These are phyloP conservation scores for Yponomeuta plumbellus DNA, from an alignment of 2,888 invertebrate genomes.

Conservation along the genomic window DNA sequence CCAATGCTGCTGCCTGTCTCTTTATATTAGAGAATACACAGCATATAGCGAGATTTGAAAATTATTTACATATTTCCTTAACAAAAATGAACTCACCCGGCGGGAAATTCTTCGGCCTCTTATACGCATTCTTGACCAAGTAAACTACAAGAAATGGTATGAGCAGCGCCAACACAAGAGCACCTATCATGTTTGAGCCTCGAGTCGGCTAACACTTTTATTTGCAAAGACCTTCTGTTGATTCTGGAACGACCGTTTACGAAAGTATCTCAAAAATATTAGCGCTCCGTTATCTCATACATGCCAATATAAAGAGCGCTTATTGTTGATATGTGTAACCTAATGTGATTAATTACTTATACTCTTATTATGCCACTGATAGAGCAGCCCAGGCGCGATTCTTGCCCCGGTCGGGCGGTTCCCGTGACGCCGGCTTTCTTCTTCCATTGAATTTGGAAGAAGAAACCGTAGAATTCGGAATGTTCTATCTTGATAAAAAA, in stretches of 20 bases:
- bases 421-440: too few species aligned
- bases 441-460: too few species aligned
- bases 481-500: too few species aligned
- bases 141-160: conserved; percentile 41
- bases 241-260: background rate
- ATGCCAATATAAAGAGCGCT: background rate
- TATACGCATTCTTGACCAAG: conserved; percentile 55
- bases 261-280: background rate
- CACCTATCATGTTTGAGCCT: conserved; percentile 38
- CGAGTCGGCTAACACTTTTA: too few species aligned
- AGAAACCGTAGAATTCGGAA: too few species aligned
- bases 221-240: too few species aligned
- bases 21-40: too few species aligned
- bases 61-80: background rate
- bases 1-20: too few species aligned
- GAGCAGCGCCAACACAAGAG: conserved; percentile 42
- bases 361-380: too few species aligned
- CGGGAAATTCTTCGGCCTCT: conserved; percentile 69
- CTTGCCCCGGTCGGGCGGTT: too few species aligned
- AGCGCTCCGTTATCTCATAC: background rate
- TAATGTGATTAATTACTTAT: background rate
- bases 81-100: conserved; percentile 67
- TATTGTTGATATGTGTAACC: background rate
- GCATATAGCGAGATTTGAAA: too few species aligned
- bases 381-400: too few species aligned